A percentile compares a stretch with the other conserved stretches of the same genome.
Evolutionary conservation across 2,113 vertebrate genomes (phyloP).

Genomic region (Rhadina sibilatrix): DNA sequence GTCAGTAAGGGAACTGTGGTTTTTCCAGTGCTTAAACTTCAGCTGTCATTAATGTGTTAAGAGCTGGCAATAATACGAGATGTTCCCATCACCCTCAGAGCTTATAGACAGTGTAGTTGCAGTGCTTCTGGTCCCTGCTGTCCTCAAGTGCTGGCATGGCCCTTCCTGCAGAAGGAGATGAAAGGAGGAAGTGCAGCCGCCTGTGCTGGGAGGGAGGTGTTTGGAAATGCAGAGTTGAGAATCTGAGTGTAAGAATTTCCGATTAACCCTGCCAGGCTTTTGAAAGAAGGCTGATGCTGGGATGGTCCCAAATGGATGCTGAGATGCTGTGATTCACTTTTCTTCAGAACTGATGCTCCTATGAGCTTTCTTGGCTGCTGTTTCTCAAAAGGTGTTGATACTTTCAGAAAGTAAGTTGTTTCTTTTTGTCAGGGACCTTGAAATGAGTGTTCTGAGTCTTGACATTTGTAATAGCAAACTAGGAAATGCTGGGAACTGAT

Average conservation of each 20-base stretch:
- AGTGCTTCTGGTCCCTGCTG: neutral
- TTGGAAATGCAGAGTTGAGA: neutral
- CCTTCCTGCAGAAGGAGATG: neutral
- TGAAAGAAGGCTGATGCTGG: neutral
- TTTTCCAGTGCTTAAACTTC: conserved; percentile 26
- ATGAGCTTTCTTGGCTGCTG: neutral
- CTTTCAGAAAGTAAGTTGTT: neutral
- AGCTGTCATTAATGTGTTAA: neutral
- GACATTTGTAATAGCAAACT: neutral
- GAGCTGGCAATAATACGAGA: neutral
- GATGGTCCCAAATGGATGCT: neutral
- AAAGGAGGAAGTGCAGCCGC: neutral
- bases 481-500: neutral
- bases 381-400: neutral
- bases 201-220: neutral
- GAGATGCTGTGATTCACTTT: neutral
- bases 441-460: neutral
- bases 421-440: neutral
- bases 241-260: neutral
- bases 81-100: neutral
- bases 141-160: neutral
- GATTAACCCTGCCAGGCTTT: neutral
- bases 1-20: neutral
- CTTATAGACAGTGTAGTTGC: neutral
- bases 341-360: neutral